These are phyloP conservation scores for Artibeus jamaicensis DNA, from an alignment of 2,797 vertebrate species.

Conservation along the genomic window DNA sequence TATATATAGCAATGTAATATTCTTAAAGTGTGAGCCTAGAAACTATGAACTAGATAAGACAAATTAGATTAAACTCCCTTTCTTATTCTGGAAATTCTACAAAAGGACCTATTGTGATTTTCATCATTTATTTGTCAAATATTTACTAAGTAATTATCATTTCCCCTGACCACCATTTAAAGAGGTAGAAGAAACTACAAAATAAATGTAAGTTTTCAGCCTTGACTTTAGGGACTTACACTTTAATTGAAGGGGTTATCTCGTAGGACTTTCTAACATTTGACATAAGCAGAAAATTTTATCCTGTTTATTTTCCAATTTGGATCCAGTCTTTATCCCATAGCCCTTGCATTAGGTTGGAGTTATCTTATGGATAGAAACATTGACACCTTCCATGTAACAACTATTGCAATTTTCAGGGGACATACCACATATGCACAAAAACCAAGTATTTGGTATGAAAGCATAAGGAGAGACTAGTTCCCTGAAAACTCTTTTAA, in stretches of 20 bases:
- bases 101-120: neutral
- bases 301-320: constrained; percentile 14
- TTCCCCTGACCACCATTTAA: neutral
- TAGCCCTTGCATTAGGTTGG: neutral
- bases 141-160: neutral
- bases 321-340: neutral
- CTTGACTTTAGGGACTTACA: neutral
- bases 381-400: neutral
- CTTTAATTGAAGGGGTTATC: neutral
- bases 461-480: neutral
- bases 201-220: constrained; percentile 9
- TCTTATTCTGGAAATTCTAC: neutral
- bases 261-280: neutral
- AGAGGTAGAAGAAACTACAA: neutral
- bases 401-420: neutral
- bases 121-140: constrained; percentile 24
- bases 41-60: neutral
- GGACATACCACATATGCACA: neutral
- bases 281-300: neutral
- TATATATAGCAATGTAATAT: neutral
- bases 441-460: neutral
- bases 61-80: neutral
- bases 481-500: neutral
- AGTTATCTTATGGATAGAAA: constrained; percentile 12
- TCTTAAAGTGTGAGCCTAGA: neutral